Evolutionary conservation across 2,113 vertebrate species (phyloP).

Genomic region (Elephas maximus): DNA sequence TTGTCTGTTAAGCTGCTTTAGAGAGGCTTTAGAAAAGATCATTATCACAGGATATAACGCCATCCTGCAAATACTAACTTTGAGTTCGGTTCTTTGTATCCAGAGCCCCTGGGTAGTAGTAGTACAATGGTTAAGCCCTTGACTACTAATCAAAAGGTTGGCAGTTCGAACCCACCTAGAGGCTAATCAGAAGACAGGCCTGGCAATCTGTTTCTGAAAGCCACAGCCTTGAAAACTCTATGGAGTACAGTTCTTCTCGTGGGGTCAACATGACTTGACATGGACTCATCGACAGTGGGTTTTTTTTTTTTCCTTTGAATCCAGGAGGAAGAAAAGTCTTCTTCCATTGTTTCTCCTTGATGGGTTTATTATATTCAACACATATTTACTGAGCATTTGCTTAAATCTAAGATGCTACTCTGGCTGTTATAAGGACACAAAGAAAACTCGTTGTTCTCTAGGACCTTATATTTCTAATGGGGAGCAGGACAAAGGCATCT

Average conservation of each 20-base stretch:
- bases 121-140: neutral
- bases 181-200: neutral
- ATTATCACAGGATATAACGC: neutral
- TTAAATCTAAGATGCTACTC: neutral
- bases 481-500: neutral
- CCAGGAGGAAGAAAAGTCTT: neutral
- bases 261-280: neutral
- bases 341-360: neutral
- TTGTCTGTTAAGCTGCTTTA: neutral
- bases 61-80: slow-evolving; percentile 11
- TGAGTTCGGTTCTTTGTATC: slow-evolving; percentile 25
- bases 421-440: neutral
- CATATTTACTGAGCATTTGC: slow-evolving; percentile 1
- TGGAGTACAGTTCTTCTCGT: neutral
- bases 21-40: neutral
- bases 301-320: neutral
- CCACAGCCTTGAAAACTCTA: neutral
- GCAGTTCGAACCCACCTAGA: neutral
- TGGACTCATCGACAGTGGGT: neutral
- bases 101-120: neutral
- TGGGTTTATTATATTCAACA: neutral
- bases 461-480: neutral
- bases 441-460: neutral
- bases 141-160: neutral
- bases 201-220: neutral